phyloP scores from a whole-genome alignment of 1,140 invertebrate genomes.

The Musca domestica region DNA sequence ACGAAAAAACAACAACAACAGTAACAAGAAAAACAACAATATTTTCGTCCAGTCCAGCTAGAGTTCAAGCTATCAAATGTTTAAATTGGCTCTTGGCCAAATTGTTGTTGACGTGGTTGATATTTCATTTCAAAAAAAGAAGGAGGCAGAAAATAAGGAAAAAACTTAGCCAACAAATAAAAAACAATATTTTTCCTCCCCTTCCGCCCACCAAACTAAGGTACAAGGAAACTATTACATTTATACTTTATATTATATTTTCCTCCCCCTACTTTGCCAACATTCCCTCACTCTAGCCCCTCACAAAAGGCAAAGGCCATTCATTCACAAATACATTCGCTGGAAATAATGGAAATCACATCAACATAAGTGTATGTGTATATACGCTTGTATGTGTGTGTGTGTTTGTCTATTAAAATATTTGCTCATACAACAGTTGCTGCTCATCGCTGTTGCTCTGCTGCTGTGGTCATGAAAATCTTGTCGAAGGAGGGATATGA shows the following conservation, averaged over 20 bases:
- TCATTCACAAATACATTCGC: not conserved
- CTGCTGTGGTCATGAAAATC: slow-evolving; percentile 14
- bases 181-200: not conserved
- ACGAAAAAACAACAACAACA: not conserved
- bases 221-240: no score
- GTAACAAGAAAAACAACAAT: not conserved
- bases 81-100: slow-evolving; percentile 13
- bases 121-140: slow-evolving; percentile 3
- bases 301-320: no score
- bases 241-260: no score
- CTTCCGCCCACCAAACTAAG: not conserved
- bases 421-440: not conserved
- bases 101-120: slow-evolving; percentile 17
- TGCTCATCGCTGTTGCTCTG: slow-evolving; percentile 14
- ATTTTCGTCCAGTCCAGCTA: not conserved
- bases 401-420: not conserved
- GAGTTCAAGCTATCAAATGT: slow-evolving; percentile 19
- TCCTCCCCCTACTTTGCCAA: not conserved
- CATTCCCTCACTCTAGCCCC: no score
- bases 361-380: not conserved
- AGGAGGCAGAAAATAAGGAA: not conserved
- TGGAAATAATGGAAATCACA: not conserved
- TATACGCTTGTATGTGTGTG: not conserved
- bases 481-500: not conserved
- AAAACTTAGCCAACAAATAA: not conserved